Evolutionary conservation across 2,797 vertebrate genomes (phyloP).

Genomic region (Danio aesculapii): DNA sequence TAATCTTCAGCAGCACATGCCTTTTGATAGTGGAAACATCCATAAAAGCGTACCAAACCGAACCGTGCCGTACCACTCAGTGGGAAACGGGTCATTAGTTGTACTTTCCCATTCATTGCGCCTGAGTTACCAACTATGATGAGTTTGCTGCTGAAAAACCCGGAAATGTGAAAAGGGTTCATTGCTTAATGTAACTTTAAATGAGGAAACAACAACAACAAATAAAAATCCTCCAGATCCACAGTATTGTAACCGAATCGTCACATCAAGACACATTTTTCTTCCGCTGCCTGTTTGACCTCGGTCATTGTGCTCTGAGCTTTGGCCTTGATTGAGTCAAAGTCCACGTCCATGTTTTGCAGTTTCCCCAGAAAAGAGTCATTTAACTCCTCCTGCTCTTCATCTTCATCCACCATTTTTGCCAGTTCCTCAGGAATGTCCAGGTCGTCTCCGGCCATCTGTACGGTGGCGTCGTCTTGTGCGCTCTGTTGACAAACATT

Average conservation of each 20-base stretch:
- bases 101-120: no score
- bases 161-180: no score
- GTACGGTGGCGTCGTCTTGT: conserved; percentile 75
- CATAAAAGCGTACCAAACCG: no score
- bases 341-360: conserved; percentile 74
- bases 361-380: conserved; percentile 71
- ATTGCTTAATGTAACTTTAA: neutral
- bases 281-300: conserved; percentile 73
- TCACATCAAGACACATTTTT: conserved; percentile 74
- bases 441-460: conserved; percentile 72
- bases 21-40: no score
- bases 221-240: neutral
- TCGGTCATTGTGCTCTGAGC: conserved; percentile 68
- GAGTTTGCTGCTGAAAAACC: no score
- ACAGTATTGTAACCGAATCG: no score
- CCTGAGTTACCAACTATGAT: no score
- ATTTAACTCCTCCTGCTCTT: conserved; percentile 72
- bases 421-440: conserved; percentile 79
- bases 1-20: no score
- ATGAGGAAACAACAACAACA: neutral
- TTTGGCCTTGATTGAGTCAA: conserved; percentile 70
- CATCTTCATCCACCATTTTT: conserved; percentile 77
- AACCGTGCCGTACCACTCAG: no score
- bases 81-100: no score
- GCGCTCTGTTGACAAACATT: conserved; percentile 69